Evolutionary conservation across 2,797 vertebrate genomes (phyloP).

Genomic region (Botia kubotai): DNA sequence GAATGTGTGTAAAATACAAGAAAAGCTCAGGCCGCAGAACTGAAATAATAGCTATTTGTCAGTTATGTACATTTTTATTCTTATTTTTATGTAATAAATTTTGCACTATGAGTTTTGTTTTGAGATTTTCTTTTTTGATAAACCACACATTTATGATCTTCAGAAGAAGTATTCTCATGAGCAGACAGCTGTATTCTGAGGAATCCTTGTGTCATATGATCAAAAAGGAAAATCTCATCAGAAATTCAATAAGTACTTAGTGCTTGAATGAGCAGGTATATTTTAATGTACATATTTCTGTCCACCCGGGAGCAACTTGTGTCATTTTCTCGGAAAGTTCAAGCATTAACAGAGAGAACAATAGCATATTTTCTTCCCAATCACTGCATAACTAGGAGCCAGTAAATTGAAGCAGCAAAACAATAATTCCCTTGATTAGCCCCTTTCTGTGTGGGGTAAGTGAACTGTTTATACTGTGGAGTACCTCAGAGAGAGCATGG

Average conservation of each 20-base stretch:
- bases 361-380: constrained; percentile 97
- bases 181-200: neutral
- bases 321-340: constrained; percentile 77
- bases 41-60: neutral
- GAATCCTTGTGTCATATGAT: neutral
- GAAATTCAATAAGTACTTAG: constrained; percentile 6
- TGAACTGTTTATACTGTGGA: constrained; percentile 99
- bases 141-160: neutral
- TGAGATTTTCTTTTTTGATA: no score
- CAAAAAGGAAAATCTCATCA: neutral
- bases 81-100: no score
- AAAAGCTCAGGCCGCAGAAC: neutral
- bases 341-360: constrained; percentile 75
- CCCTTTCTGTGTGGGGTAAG: constrained; percentile 99
- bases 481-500: constrained; percentile 99
- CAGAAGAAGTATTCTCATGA: no score
- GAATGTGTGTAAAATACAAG: neutral
- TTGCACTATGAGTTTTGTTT: neutral
- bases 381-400: constrained; percentile 98
- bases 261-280: constrained; percentile 60
- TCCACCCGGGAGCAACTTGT: constrained; percentile 67
- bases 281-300: constrained; percentile 72
- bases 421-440: constrained; percentile 99
- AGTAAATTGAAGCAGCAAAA: constrained; percentile 99
- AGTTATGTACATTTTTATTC: neutral